Evolutionary conservation across 1,140 invertebrate genomes (phyloP), one percentile per base, ranked within the genome.

Genomic region (Sycophaga agraensis): DNA sequence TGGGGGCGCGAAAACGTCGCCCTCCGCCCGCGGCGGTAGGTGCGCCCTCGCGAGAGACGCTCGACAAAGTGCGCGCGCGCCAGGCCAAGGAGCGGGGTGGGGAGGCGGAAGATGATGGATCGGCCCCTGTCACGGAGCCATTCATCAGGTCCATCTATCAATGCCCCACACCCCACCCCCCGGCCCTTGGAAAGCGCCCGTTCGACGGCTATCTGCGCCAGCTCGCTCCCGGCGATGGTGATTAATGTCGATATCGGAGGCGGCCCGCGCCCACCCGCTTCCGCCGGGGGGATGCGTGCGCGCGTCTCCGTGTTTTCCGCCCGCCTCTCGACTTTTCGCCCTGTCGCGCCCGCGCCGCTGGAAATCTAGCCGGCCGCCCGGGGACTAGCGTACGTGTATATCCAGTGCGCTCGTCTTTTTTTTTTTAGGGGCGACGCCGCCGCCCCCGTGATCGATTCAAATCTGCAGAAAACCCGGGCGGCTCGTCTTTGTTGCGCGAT

Each of bases 71-170:
- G n/a, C n/a, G n/a, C n/a, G n/a, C n/a, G n/a, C n/a, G n/a, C n/a
- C n/a, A n/a, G n/a, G n/a, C n/a, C 16, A 37, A 28, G 11, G 11
- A 11, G 31, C 16, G 21, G 50, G 26, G 31, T 14, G 45, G 16
- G 31, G 31, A 12, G 28, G 21, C 4, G 57, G 34, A 65, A 73
- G 76, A 77, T 81, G 79, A 81, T 80, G 76, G 74, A 81, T 81
- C 70, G 73, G 67, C 67, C 64, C 53, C 68, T 72, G 76, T 77
- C 78, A 73, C 71, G 79, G 71, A 76, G 74, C 76, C 76, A 80
- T 81, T 78, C 78, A 80, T 80, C 78, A 81, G 76, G 73, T 77
- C 72, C 76, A 76, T 80, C 79, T 78, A 80, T 80, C 78, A 77
- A 72, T n/a, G n/a, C n/a, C n/a, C n/a, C n/a, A n/a, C n/a, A n/a